Evolutionary conservation across 2,797 vertebrate species (phyloP).

Genomic region (Helarctos malayanus): DNA sequence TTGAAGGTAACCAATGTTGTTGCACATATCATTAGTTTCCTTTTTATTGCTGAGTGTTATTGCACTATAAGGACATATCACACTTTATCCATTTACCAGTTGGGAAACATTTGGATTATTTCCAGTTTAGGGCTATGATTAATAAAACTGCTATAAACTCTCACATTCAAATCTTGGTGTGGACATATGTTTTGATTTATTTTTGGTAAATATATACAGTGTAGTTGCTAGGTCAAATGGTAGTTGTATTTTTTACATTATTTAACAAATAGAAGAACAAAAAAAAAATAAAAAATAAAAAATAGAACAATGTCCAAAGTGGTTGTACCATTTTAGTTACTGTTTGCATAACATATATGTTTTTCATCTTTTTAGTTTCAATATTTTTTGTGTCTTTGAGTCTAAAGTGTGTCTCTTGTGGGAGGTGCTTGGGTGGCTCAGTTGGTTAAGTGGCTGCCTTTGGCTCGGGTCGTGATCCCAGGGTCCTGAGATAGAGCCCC

Average conservation of each 20-base stretch:
- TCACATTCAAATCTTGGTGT: neutral
- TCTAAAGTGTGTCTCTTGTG: conserved; percentile 42
- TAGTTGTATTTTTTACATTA: conserved; percentile 44
- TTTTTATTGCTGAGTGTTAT: neutral
- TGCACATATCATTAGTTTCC: neutral
- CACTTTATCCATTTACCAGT: neutral
- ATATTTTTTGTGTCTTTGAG: conserved; percentile 9
- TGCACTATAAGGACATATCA: neutral
- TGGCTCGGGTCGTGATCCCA: neutral
- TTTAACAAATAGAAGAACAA: neutral
- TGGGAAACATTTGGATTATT: conserved; percentile 53
- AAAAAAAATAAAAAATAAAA: neutral
- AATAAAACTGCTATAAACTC: conserved; percentile 35
- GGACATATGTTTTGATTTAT: neutral
- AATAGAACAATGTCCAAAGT: conserved; percentile 31
- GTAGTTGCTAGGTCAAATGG: neutral
- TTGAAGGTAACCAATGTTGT: conserved; percentile 1
- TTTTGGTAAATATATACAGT: conserved; percentile 36
- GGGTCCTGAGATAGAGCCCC: neutral
- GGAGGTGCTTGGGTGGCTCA: neutral
- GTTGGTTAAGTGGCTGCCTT: neutral
- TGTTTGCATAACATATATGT: neutral
- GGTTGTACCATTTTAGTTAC: conserved; percentile 9
- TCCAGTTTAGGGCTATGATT: neutral
- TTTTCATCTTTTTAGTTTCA: neutral